Evolutionary conservation across 92 coral and sea anemone genomes (phyloP), one percentile per base, ranked within the genome.

Genomic region (Epizoanthus rinbou): DNA sequence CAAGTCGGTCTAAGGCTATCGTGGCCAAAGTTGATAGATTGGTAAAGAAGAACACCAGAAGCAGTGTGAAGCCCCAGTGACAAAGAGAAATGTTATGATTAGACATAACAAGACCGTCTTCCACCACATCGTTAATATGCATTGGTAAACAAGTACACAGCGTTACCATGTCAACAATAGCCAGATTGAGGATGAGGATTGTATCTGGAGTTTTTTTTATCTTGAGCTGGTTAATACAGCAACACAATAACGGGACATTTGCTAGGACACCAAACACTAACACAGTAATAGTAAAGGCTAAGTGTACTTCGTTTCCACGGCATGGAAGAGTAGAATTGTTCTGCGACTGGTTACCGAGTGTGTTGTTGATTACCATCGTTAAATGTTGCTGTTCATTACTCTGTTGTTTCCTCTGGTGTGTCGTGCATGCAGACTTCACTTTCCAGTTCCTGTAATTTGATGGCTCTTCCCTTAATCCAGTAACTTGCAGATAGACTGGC

Each of bases 1-100:
- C 80, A 18, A 56, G 56, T 74, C 80, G 80, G 80, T 74, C 80
- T 14, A 31, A 50, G 8, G 52, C 80, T 54, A 74, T 74, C 52
- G 80, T 74, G 18, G 66, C 64, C 66, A 74, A 56, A 18, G 80
- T 74, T 25, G 45, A 24, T 24, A 74, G 14, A 28, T 74, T 74
- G 15, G 65, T 54, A 74, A 74, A 74, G 65, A 74, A 74, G 8
- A 74, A 25, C n/a, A 56, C 59, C 7, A 74, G 47, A 74, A 74
- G 80, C 25, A 74, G 59, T 15, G 45, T 74, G 43, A 74, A 74
- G 4, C 63, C 66, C 80, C 80, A 74, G 22, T 74, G 80, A 33
- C 80, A 74, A 13, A 74, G n/a, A 16, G 31, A 41, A 28, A 74
- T 74, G 64, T 52, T 52, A 17, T 31, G 62, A 54, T 57, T 18